Evolutionary conservation across 2,888 invertebrate species (phyloP), one percentile per base, ranked within the genome.

Genomic region (Agrotis ipsilon): DNA sequence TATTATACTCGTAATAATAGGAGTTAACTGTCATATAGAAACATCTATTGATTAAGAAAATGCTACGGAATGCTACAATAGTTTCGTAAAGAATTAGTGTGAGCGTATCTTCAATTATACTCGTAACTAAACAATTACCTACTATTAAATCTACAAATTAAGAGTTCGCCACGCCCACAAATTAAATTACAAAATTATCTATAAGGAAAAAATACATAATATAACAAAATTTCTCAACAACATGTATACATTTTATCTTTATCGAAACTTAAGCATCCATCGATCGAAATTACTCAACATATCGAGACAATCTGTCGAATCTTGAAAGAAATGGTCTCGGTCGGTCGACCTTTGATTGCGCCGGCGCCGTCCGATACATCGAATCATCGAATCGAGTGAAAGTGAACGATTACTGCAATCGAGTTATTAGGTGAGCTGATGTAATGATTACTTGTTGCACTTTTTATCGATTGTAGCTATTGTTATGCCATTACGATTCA

Each of bases 341-440:
- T 86, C 87, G 86, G 84, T 76, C 87, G 87, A 87, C 86, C 89
- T 90, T 89, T 90, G 91, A 89, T 89, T 90, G 89, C 89, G 83
- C 86, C 80, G 83, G 86, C 86, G 87, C 87, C 65, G 67, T 65
- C 77, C 86, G 88, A 89, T 91, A 90, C 90, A 90, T 87, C 86
- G 89, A 89, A 91, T 90, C 90, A 90, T 87, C 90, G 87, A 84
- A 87, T 76, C 78, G 84, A 92, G 95, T 93, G 96, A 95, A 95
- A 95, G 96, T 94, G 87, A 78, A 81, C 88, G 87, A 93, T 94
- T 94, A 93, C 92, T 89, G 90, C 94, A 94, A 93, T 91, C 90
- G 88, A 92, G 89, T 91, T 93, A 93, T 93, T 93, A 92, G 92
- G 90, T 92, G 88, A 88, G 84, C 89, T 92, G 93, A 93, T 91